Base-by-base conservation (phyloP, 2,797 vertebrate genomes). In the Schizopygopsis pylzovi region DNA sequence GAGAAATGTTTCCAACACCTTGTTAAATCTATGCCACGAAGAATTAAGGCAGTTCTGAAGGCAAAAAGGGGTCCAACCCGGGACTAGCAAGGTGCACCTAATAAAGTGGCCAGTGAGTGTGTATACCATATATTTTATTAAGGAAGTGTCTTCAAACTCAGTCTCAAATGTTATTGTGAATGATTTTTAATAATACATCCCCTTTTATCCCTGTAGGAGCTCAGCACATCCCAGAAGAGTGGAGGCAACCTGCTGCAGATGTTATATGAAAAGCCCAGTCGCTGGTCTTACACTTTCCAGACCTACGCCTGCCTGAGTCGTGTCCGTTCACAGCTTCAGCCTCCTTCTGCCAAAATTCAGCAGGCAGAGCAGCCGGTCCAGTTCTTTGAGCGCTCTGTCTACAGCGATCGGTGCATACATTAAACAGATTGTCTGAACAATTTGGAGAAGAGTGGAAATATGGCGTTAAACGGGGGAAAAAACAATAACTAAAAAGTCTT, bases 281-380 rank as follows among this genome's bases (percentile, higher is more conserved):
- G 96, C 88, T 97, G 96, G 96, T 95, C 96, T 43, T 97, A 96
- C 73, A 97, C 96, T 1, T 97, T 97, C 88, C 96, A 97, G 93
- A 97, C 94, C 15, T 97, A 97, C 0, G 95, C 96, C 0, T 96
- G 95, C 82, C 89, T 97, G 78, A 97, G 96, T 90, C 86, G 96
- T 45, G 93, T 97, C 13, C 94, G 94, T 13, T 92, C 96, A 63
- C 96, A 97, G 82, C 92, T 97, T 84, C 95, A 96, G 87, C 86
- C 93, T 0, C 86, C 93, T 0, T 95, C 96, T 11, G 33, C 88
- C 81, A 97, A 97, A 88, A 90, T 97, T 11, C 92, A 85, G 0
- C 94, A 96, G 90, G 96, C 96, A 1, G 96, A 97, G 87, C 92
- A 94, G 9, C 97, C 96, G 0, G 94, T 97, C n/a, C 96, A 97